Base-by-base conservation (phyloP, 1,140 invertebrate genomes). In the Ceratina japonica region DNA sequence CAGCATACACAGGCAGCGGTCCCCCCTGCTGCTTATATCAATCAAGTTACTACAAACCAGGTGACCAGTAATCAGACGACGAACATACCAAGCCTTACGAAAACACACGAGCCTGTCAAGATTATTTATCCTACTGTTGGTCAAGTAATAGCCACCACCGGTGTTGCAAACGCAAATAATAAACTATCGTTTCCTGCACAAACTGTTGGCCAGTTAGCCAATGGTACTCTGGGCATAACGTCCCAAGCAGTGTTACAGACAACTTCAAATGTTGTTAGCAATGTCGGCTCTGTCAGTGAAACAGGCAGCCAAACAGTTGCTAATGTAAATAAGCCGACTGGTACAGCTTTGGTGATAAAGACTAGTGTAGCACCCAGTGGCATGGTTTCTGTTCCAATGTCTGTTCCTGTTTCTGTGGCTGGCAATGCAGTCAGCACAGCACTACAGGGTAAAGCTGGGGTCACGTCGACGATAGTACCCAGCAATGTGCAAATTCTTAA, bases 401-500 rank as follows among this genome's bases (percentile, higher is more conserved):
- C 94, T 79, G 95, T 95, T 66, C 95, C 94, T 77, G 94, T 91
- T 66, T 92, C 93, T 70, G 92, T 93, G 76, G 88, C 90, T 86
- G 87, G 91, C 81, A 91, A 90, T 89, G 87, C 89, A 64, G 87
- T 88, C 76, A 88, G 86, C 77, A 88, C 90, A 5, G 94, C 94
- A 2, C 90, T 94, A 70, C 94, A 95, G 86, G 93, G 93, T 37
- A 92, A 94, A 78, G 93, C 93, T 59, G 92, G 92, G 74, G 93
- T 94, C 75, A 92, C 93, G 63, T 94, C 94, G 69, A 94, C 93
- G 16, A 91, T 93, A 81, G 92, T 96, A 74, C 94, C 94, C 68
- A 94, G 95, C 79, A 96, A 96, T 93, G 96, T 98, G 82, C 96
- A 97, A 91, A 96, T 98, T 89, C 93, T 98, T 68, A 97, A 97